Evolutionary conservation across 2,797 vertebrate genomes (phyloP).

Genomic region (Brotogeris chrysoptera): DNA sequence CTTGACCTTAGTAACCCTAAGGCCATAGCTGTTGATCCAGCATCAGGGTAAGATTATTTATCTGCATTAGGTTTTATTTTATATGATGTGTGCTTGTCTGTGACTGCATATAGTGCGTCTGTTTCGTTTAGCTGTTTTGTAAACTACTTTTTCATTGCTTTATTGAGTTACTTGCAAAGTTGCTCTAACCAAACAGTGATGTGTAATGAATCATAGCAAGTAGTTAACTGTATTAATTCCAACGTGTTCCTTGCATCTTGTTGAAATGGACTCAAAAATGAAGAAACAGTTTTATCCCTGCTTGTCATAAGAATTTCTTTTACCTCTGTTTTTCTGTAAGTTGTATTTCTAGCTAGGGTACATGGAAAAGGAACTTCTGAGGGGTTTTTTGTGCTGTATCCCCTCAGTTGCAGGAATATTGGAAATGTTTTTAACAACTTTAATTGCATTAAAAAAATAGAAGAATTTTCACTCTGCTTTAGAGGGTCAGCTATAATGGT

Average conservation of each 20-base stretch:
- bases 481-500: not conserved
- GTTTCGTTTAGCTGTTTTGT: not conserved
- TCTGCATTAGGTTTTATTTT: not conserved
- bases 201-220: not conserved
- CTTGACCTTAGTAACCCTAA: constrained; percentile 90
- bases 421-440: not conserved
- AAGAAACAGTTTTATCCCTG: not conserved
- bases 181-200: rapidly evolving
- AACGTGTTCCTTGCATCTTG: not conserved
- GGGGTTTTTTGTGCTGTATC: not conserved
- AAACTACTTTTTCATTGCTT: not conserved
- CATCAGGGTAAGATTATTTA: constrained; percentile 85
- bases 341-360: not conserved
- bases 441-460: not conserved
- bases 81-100: not conserved
- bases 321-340: not conserved
- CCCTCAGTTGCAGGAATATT: not conserved
- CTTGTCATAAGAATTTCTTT: not conserved
- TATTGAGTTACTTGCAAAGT: not conserved
- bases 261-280: not conserved
- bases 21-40: constrained; percentile 90
- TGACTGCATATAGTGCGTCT: not conserved
- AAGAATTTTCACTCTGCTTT: not conserved
- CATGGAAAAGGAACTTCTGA: not conserved
- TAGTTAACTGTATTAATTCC: not conserved